A percentile compares a stretch with the other conserved stretches of the same genome.
phyloP scores from a whole-genome alignment of 1,140 invertebrate genomes.

The Diabrotica virgifera region DNA sequence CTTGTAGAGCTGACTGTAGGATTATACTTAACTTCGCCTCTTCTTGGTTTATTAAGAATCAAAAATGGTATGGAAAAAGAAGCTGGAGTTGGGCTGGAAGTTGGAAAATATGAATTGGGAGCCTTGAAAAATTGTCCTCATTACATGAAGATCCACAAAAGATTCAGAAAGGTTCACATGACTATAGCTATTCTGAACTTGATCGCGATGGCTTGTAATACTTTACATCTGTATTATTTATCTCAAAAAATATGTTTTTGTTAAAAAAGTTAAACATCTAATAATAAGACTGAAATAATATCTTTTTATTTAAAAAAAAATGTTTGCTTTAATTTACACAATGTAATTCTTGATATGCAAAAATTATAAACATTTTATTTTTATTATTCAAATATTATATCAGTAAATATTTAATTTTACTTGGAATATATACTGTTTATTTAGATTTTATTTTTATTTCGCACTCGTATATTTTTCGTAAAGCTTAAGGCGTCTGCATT shows the following conservation, averaged over 20 bases:
- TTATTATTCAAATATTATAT: no score
- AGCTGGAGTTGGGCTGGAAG: conserved; percentile 68
- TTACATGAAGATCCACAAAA: conserved; percentile 64
- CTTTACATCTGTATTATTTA: conserved; percentile 67
- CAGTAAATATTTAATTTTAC: no score
- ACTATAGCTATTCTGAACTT: conserved; percentile 71
- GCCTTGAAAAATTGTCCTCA: conserved; percentile 65
- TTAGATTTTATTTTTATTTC: no score
- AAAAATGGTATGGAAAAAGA: conserved; percentile 67
- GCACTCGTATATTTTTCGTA: no score
- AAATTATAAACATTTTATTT: no score
- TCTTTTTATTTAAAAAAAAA: no score
- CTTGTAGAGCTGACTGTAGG: conserved; percentile 65
- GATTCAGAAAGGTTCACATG: conserved; percentile 67
- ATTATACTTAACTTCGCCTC: conserved; percentile 64
- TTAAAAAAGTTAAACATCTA: no score
- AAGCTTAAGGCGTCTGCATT: no score
- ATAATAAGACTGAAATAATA: no score
- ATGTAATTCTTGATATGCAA: no score
- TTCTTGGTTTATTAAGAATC: conserved; percentile 63
- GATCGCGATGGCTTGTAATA: conserved; percentile 66
- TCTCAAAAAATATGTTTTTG: conserved; percentile 52
- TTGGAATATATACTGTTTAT: no score
- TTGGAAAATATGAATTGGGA: conserved; percentile 66
- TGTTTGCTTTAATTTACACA: no score